Percentiles rank a stretch among this genome's conserved stretches.
Conservation (phyloP, 2,888 invertebrate genomes). For the Rapana venosa region DNA sequence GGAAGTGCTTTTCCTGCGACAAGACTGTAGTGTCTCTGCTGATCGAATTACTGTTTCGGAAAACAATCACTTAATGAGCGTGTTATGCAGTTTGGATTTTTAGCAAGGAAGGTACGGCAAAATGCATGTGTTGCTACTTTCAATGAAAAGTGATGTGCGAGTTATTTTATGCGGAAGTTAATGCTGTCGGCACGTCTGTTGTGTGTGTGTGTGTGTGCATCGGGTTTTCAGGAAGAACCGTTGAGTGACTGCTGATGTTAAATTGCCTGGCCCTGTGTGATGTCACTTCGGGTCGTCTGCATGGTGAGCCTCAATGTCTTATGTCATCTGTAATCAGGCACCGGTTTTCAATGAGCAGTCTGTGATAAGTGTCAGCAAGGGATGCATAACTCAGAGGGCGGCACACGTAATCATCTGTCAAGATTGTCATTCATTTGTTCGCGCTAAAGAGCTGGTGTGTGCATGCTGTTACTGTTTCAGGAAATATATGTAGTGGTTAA, state of each 20-base stretch:
- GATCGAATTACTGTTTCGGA: slow-evolving; percentile 10
- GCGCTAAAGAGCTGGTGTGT: too few species aligned
- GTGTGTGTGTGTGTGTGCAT: not conserved
- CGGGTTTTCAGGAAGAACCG: slow-evolving; percentile 4
- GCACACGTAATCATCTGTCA: too few species aligned
- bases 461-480: too few species aligned
- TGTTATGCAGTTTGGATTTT: not conserved
- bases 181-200: slow-evolving; percentile 8
- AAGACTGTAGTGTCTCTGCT: slow-evolving; percentile 17
- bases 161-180: not conserved
- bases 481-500: too few species aligned
- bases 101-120: not conserved
- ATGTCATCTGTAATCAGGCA: slow-evolving; percentile 23
- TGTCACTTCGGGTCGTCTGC: slow-evolving; percentile 17
- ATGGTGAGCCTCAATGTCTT: slow-evolving; percentile 4
- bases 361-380: not conserved
- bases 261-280: not conserved
- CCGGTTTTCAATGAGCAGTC: not conserved
- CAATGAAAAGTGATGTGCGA: not conserved
- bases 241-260: not conserved
- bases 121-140: not conserved
- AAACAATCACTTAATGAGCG: not conserved
- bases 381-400: not conserved
- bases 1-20: slow-evolving; percentile 37
- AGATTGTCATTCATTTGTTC: too few species aligned